Percentiles rank a stretch among this genome's conserved stretches.
Conservation (phyloP, 2,888 invertebrate species). For the Drosophila austrosaltans region DNA sequence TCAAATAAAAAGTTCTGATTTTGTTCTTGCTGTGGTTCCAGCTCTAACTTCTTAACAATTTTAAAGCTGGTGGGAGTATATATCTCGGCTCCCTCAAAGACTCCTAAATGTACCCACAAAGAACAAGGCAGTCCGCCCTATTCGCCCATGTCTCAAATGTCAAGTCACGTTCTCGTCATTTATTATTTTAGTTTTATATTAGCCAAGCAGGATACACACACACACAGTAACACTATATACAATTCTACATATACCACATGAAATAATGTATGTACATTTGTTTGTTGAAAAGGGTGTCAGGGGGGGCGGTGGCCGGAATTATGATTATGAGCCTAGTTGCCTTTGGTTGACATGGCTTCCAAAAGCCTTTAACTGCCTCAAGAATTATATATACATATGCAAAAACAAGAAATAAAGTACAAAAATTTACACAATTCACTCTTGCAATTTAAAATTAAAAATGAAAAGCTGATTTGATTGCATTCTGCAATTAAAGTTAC, state of each 20-base stretch:
- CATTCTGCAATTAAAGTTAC: conserved; percentile 45
- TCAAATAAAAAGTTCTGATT: too few relatives aligned
- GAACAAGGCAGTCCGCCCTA: too few relatives aligned
- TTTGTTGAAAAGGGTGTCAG: not conserved
- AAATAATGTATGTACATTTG: conserved; percentile 5
- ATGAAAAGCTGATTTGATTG: conserved; percentile 38
- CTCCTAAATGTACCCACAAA: too few relatives aligned
- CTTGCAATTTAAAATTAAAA: conserved; percentile 1
- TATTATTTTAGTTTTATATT: conserved; percentile 71
- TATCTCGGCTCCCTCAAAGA: too few relatives aligned
- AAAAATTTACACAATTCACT: not conserved
- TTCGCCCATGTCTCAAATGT: conserved; percentile 42
- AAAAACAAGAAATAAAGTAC: not conserved
- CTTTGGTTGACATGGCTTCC: conserved; percentile 24
- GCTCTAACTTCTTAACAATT: too few relatives aligned
- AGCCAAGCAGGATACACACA: conserved; percentile 45
- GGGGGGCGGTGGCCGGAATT: not conserved
- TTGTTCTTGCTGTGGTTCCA: too few relatives aligned
- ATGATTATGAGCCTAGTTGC: conserved; percentile 38
- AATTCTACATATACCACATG: conserved; percentile 10
- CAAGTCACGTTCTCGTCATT: conserved; percentile 78
- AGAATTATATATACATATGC: not conserved
- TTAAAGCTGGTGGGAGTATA: too few relatives aligned
- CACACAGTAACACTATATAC: conserved; percentile 14
- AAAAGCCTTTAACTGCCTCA: not conserved